Base-by-base conservation (phyloP, 2,113 vertebrate genomes). In the Cygnus atratus region DNA sequence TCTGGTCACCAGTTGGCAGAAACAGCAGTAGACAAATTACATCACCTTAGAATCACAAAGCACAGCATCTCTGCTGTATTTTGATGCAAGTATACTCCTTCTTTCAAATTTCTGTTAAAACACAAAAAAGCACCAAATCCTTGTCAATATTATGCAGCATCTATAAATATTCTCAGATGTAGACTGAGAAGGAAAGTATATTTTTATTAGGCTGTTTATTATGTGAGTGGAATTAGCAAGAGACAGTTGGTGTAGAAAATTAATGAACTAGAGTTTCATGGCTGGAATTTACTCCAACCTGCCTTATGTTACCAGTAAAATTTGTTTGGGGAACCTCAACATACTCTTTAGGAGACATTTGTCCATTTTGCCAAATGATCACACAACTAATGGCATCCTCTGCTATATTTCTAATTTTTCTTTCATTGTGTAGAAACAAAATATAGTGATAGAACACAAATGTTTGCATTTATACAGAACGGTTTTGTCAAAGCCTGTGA, bases 241-340 rank as follows among this genome's bases (percentile, higher is more conserved):
- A 97, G 97, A 95, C 96, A 97, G 97, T 96, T 97, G 95, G 96
- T 96, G 94, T 93, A 96, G 95, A 96, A 97, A 97, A 97, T 97
- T 97, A 97, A 97, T 97, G 97, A 97, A 97, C 97, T 97, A 97
- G 95, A 96, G 95, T 97, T 97, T 97, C 97, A 96, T 97, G 94
- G 96, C 94, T 96, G 93, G 92, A 96, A 95, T 97, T 97, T 96
- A 96, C 96, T 97, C 95, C 96, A 97, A 95, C 96, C 96, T 97
- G 95, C 96, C 93, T 96, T 97, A 97, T 97, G 95, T 97, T 96
- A 97, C 93, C 89, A 97, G 92, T 97, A 96, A 96, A 97, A 97
- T 97, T 97, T 95, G 93, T 97, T 97, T 97, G 91, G 92, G 95
- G 93, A 96, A 97, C 91, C 97, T 97, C 88, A 92, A 91, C 87